phyloP scores from a whole-genome alignment of 2,113 vertebrate species.

The Triplophysa rosa region DNA sequence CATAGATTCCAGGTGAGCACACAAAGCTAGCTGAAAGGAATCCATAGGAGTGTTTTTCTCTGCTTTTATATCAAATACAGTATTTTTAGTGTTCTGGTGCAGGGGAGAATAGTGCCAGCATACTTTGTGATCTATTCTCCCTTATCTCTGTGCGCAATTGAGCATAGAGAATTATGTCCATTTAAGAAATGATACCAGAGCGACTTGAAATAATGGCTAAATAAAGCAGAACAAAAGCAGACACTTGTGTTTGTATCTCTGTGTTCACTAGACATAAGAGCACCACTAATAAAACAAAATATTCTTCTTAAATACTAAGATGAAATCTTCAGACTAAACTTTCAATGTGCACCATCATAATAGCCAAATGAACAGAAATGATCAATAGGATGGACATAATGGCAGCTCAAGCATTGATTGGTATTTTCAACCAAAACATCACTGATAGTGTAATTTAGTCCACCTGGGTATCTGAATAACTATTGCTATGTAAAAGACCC shows the following conservation, averaged over 20 bases:
- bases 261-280: constrained; percentile 4
- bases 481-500: not conserved
- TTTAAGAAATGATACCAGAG: not conserved
- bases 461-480: constrained; percentile 1
- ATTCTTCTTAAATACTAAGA: not conserved
- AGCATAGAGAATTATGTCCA: not conserved
- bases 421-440: constrained; percentile 16
- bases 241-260: not conserved
- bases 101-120: constrained; percentile 1
- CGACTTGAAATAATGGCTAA: not conserved
- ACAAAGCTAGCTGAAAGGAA: not conserved
- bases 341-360: not conserved
- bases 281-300: constrained; percentile 15
- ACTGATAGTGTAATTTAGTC: constrained; percentile 21
- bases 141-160: not conserved
- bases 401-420: not conserved
- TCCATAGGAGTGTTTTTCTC: constrained; percentile 36
- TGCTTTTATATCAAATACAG: constrained; percentile 16
- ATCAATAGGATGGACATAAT: not conserved
- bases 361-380: not conserved
- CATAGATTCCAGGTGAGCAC: constrained; percentile 42
- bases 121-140: constrained; percentile 17
- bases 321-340: not conserved
- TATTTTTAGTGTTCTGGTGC: constrained; percentile 47
- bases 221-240: not conserved